These are phyloP conservation scores for Abrostola triplasia DNA, from an alignment of 2,888 invertebrate genomes.

Conservation along the genomic window DNA sequence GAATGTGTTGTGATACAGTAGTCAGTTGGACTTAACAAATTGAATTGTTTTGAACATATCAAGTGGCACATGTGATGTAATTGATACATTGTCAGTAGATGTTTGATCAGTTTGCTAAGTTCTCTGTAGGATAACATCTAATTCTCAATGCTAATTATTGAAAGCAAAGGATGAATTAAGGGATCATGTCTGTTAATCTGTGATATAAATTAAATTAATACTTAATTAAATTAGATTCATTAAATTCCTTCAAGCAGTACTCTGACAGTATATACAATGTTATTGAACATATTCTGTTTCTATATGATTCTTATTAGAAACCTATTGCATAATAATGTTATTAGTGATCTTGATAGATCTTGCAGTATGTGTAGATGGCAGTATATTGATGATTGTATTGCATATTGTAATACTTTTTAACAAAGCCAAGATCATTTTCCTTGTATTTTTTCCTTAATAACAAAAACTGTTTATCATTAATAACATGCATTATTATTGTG, in stretches of 20 bases:
- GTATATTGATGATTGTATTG: too few relatives aligned
- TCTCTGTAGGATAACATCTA: conserved; percentile 43
- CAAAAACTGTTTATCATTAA: too few relatives aligned
- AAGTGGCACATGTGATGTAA: conserved; percentile 34
- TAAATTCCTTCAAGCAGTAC: not conserved
- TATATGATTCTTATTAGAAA: conserved; percentile 11
- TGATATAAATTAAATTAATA: not conserved
- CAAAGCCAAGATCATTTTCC: too few relatives aligned
- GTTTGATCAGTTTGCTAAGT: conserved; percentile 42
- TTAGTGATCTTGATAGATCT: too few relatives aligned
- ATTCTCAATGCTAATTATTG: conserved; percentile 27
- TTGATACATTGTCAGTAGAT: conserved; percentile 30
- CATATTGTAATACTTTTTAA: too few relatives aligned
- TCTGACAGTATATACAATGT: not conserved
- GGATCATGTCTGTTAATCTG: not conserved
- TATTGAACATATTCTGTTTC: too few relatives aligned
- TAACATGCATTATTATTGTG: too few relatives aligned
- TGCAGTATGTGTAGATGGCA: too few relatives aligned
- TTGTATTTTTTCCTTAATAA: too few relatives aligned
- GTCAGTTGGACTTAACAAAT: conserved; percentile 17
- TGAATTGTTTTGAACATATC: conserved; percentile 20
- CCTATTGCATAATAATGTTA: too few relatives aligned
- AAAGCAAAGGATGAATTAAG: not conserved
- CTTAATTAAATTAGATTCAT: not conserved
- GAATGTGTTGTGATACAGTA: conserved; percentile 6